Conservation (phyloP, 2,888 invertebrate species). For the Eupithecia vulgata region DNA sequence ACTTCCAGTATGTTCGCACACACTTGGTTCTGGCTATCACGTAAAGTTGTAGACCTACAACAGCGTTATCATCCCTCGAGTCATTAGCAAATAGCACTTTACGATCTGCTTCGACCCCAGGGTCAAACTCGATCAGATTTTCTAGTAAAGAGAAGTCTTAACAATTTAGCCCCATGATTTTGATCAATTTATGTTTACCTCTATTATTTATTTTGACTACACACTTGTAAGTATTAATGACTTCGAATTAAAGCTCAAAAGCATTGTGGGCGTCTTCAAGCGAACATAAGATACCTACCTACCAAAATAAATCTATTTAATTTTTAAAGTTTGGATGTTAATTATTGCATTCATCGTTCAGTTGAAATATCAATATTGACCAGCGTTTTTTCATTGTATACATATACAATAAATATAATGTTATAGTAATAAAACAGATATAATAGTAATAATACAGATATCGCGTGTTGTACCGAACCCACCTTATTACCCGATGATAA, state of each 20-base stretch:
- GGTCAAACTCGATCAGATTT: conserved; percentile 38
- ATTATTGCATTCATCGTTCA: not conserved
- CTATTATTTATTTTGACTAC: not conserved
- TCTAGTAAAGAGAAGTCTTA: not conserved
- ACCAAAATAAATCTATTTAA: not conserved
- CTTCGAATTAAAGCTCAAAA: not conserved
- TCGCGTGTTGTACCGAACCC: conserved; percentile 24
- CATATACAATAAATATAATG: too few relatives aligned
- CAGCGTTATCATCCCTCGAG: conserved; percentile 36
- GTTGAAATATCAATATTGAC: not conserved
- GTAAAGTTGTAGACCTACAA: conserved; percentile 8
- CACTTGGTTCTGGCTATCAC: not conserved
- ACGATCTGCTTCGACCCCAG: conserved; percentile 35
- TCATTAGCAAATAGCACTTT: conserved; percentile 41
- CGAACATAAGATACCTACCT: not conserved
- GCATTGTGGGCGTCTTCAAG: not conserved
- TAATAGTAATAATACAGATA: too few relatives aligned
- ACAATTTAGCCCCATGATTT: not conserved
- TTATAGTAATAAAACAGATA: too few relatives aligned
- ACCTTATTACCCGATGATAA: conserved; percentile 39
- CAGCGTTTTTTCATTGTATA: conserved; percentile 7
- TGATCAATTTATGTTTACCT: not conserved
- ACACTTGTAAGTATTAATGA: not conserved
- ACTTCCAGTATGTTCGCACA: not conserved
- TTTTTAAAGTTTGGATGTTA: not conserved